phyloP scores from a whole-genome alignment of 64 coral and sea anemone genomes.

The Cladopsammia gracilis region DNA sequence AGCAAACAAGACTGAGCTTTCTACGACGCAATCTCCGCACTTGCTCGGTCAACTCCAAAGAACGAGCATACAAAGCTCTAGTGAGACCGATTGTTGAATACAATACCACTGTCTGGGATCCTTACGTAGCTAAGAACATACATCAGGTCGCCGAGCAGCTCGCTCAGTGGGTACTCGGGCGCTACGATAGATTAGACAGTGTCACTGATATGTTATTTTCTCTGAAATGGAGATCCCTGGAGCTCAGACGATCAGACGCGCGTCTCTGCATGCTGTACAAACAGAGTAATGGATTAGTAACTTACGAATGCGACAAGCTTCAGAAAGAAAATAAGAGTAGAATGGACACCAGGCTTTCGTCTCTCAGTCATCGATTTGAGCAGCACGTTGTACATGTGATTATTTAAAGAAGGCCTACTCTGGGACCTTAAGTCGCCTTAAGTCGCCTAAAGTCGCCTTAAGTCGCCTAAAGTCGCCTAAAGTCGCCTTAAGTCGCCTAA shows the following conservation, averaged over 20 bases:
- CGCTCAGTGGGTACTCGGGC: not conserved
- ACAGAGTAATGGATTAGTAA: not conserved
- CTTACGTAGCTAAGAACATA: too few species aligned
- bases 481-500: too few species aligned
- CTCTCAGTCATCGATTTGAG: not conserved
- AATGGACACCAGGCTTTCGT: not conserved
- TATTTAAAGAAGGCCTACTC: not conserved
- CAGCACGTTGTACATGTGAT: not conserved
- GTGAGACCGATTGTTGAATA: too few species aligned
- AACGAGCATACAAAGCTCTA: too few species aligned
- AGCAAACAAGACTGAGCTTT: too few species aligned
- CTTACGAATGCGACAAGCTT: not conserved
- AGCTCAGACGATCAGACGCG: not conserved
- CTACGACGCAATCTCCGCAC: too few species aligned
- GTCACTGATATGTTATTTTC: not conserved
- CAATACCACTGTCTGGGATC: too few species aligned
- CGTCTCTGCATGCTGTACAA: constrained; percentile 1
- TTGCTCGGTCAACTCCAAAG: too few species aligned
- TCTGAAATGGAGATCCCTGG: not conserved
- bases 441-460: too few species aligned
- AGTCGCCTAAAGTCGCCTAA: too few species aligned
- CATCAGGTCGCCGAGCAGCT: not conserved
- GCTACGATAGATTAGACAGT: not conserved
- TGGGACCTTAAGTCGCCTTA: too few species aligned
- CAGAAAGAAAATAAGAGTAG: not conserved